Percentiles rank a stretch among this genome's conserved stretches.
Conservation (phyloP, 2,797 vertebrate species). For the Anguilla obscura region DNA sequence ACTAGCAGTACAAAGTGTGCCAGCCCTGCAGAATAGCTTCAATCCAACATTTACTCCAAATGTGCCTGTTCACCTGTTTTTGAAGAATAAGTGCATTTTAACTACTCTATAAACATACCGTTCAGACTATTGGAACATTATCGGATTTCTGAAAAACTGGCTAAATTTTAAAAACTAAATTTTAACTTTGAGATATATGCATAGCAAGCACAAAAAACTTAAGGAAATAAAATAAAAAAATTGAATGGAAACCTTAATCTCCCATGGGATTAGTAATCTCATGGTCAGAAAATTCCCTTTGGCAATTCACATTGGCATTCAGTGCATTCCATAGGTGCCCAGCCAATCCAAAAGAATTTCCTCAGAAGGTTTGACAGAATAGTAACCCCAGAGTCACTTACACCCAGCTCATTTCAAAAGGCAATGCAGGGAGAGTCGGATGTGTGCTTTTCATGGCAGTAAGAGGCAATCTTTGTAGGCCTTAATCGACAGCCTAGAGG, state of each 20-base stretch:
- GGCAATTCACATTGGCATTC: conserved; percentile 1
- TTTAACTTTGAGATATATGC: neutral
- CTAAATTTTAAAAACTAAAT: too few species aligned
- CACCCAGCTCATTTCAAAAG: neutral
- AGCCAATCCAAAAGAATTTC: conserved; percentile 3
- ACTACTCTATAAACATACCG: too few species aligned
- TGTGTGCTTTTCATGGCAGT: conserved; percentile 1
- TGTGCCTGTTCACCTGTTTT: neutral
- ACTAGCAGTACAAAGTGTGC: too few species aligned
- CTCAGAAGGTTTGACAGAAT: neutral
- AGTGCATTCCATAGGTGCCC: neutral
- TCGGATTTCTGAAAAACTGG: too few species aligned
- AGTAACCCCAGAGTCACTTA: conserved; percentile 16
- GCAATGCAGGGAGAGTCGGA: conserved; percentile 2
- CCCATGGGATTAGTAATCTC: neutral
- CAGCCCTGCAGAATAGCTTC: too few species aligned
- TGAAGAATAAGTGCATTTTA: too few species aligned
- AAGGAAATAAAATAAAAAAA: neutral
- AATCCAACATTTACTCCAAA: too few species aligned
- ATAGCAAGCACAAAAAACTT: neutral
- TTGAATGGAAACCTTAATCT: neutral
- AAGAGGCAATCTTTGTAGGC: conserved; percentile 11
- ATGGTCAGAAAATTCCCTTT: neutral
- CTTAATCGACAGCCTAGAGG: conserved; percentile 19
- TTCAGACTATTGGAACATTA: too few species aligned